Evolutionary conservation across 2,113 vertebrate genomes (phyloP).

Genomic region (Myanophis thanlyinensis): DNA sequence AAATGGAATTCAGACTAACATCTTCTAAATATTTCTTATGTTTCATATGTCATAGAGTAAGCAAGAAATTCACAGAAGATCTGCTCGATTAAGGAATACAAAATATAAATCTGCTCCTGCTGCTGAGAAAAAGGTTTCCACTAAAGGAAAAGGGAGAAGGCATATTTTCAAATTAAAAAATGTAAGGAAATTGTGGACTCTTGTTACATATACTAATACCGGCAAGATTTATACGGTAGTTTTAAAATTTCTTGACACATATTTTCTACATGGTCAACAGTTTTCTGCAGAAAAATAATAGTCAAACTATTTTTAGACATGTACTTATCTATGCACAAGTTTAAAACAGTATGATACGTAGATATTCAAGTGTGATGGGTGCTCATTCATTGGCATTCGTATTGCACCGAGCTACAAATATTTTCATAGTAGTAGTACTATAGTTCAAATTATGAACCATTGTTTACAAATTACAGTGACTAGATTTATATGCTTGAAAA

Average conservation of each 20-base stretch:
- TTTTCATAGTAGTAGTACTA: too few relatives aligned
- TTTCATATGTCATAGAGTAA: slow-evolving; percentile 71
- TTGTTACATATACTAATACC: neutral
- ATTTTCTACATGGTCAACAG: neutral
- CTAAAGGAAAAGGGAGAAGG: slow-evolving; percentile 94
- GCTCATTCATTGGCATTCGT: neutral
- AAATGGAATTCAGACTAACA: neutral
- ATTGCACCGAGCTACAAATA: neutral
- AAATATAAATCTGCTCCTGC: slow-evolving; percentile 95
- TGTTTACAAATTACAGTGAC: neutral
- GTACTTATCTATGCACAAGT: neutral
- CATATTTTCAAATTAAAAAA: slow-evolving; percentile 99
- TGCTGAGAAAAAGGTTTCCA: slow-evolving; percentile 97
- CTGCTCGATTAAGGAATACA: slow-evolving; percentile 91
- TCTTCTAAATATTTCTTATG: neutral
- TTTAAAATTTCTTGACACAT: neutral
- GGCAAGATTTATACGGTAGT: neutral
- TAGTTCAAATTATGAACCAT: too few relatives aligned
- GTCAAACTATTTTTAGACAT: neutral
- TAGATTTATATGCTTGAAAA: neutral
- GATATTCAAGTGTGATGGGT: neutral
- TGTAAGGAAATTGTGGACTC: slow-evolving; percentile 67
- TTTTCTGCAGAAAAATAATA: neutral
- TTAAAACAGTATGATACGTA: neutral
- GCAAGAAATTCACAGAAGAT: slow-evolving; percentile 95